These are phyloP conservation scores for Mactra quadrangularis DNA, from an alignment of 1,140 invertebrate species.

Conservation along the genomic window DNA sequence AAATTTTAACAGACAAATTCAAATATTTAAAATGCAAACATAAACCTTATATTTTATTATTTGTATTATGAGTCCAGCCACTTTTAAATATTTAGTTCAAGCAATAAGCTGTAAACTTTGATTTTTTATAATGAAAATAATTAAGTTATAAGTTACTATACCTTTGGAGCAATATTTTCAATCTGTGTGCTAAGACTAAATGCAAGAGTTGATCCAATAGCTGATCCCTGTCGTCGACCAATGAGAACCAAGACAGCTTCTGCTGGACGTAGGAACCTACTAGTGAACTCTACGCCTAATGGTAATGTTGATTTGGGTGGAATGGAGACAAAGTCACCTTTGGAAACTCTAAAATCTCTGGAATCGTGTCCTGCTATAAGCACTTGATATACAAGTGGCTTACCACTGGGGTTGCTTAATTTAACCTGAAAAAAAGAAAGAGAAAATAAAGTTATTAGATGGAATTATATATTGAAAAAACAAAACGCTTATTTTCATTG, in stretches of 20 bases:
- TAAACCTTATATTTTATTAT: too few species aligned
- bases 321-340: constrained; percentile 77
- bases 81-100: too few species aligned
- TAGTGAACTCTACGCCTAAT: constrained; percentile 82
- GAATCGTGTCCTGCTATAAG: constrained; percentile 82
- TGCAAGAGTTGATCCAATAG: constrained; percentile 79
- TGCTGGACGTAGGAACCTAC: constrained; percentile 80
- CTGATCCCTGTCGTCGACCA: constrained; percentile 78
- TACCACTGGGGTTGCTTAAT: constrained; percentile 81
- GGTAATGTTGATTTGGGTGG: constrained; percentile 75
- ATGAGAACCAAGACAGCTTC: constrained; percentile 81
- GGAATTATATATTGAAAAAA: too few species aligned
- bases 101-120: too few species aligned
- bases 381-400: constrained; percentile 79
- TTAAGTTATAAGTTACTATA: constrained; percentile 61
- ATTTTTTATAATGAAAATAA: too few species aligned
- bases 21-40: too few species aligned
- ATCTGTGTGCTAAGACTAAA: constrained; percentile 81
- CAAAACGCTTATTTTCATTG: too few species aligned
- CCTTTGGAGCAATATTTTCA: constrained; percentile 81
- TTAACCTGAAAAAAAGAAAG: constrained; percentile 76
- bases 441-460: too few species aligned
- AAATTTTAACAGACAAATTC: too few species aligned
- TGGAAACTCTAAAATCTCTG: constrained; percentile 79
- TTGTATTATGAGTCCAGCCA: too few species aligned